Evolutionary conservation across 2,888 invertebrate species (phyloP).

Genomic region (Pocota personata): DNA sequence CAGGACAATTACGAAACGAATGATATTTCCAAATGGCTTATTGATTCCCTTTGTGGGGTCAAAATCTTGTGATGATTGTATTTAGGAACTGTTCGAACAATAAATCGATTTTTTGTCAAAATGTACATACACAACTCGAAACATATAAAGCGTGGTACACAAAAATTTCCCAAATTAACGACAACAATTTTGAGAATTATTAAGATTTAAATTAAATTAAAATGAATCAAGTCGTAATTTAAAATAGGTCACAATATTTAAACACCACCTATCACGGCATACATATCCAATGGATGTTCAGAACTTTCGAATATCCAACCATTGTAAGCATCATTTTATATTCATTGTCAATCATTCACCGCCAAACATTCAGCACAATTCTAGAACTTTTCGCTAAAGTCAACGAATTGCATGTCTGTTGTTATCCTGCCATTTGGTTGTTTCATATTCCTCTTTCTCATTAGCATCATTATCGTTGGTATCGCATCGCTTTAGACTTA

Average conservation of each 20-base stretch:
- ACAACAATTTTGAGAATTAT: neutral
- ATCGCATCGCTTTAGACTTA: slow-evolving; percentile 25
- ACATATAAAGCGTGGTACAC: neutral
- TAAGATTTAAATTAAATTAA: neutral
- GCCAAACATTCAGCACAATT: slow-evolving; percentile 36
- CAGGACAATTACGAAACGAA: neutral
- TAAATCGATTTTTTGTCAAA: neutral
- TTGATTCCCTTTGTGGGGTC: neutral
- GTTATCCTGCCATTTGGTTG: slow-evolving; percentile 43
- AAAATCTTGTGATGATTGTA: neutral
- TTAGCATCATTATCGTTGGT: slow-evolving; percentile 54
- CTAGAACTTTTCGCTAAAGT: slow-evolving; percentile 35
- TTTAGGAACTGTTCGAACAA: neutral
- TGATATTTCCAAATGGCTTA: slow-evolving; percentile 4
- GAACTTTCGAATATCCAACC: neutral
- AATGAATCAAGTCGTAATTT: neutral
- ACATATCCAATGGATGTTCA: slow-evolving; percentile 13
- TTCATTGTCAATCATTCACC: slow-evolving; percentile 55
- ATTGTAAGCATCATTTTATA: slow-evolving; percentile 6
- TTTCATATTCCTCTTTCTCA: slow-evolving; percentile 34
- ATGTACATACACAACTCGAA: neutral
- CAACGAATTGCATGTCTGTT: slow-evolving; percentile 58
- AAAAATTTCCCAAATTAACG: neutral
- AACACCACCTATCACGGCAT: slow-evolving; percentile 19
- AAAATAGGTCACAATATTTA: slow-evolving; percentile 22